phyloP scores from a whole-genome alignment of 2,797 vertebrate species.

The Parambassis ranga region DNA sequence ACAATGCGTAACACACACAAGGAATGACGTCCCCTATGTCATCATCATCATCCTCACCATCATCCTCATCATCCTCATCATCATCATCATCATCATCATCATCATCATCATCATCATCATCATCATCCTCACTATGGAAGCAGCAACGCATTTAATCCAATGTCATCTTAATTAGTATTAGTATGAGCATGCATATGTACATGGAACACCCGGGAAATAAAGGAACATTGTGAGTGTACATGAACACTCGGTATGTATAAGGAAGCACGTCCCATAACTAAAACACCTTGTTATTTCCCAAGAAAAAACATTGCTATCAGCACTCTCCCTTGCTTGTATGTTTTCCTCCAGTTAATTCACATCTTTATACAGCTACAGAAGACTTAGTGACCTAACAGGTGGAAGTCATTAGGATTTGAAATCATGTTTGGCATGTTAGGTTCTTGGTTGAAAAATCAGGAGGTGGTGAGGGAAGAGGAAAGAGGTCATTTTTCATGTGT shows the following conservation, averaged over 20 bases:
- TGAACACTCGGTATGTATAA: background rate
- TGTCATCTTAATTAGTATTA: background rate
- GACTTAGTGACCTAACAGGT: background rate
- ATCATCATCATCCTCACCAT: slow-evolving; percentile 8
- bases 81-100: background rate
- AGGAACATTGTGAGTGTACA: background rate
- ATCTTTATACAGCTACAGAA: background rate
- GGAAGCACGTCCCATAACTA: background rate
- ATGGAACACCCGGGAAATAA: background rate
- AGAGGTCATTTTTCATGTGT: slow-evolving; percentile 3
- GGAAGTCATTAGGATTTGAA: background rate
- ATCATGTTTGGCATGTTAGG: background rate
- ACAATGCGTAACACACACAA: background rate
- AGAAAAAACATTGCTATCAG: background rate
- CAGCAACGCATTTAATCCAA: slow-evolving; percentile 1
- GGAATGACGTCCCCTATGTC: slow-evolving; percentile 1
- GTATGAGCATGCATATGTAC: background rate
- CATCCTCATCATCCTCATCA: no score
- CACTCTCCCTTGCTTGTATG: background rate
- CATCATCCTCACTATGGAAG: slow-evolving; percentile 1
- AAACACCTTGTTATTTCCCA: background rate
- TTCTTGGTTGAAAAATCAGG: background rate
- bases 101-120: background rate
- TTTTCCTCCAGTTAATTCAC: background rate
- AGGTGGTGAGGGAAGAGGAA: background rate